Evolutionary conservation across 2,797 vertebrate species (phyloP), one percentile per base, ranked within the genome.

Genomic region (Cuculus canorus): DNA sequence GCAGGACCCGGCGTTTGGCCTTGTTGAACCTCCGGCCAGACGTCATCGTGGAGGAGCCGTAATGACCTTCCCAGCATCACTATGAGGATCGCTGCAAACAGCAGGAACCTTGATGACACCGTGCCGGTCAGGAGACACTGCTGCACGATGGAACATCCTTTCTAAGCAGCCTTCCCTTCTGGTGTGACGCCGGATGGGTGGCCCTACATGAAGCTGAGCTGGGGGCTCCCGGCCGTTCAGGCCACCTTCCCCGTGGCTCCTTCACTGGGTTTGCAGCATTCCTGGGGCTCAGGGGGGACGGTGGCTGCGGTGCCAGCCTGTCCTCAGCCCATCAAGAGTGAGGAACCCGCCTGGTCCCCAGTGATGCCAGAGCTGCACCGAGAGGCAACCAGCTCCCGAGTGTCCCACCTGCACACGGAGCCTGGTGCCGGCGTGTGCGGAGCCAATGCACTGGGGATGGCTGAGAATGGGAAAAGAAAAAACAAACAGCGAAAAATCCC

Each of bases 221-320:
- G 4, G 21, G 24, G 33, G 32, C 5, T 43, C 52, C 56, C 10
- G 65, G 17, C 3, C 18, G 10, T 13, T 21, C 2, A 72, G 76
- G 7, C 8, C 16, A 11, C 68, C 33, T 11, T 11, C 39, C 41
- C 75, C 10, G 0, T 2, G 8, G 45, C 59, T 37, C 45, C 33
- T 5, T 48, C 9, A 3, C 39, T 0, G 72, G 37, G 33, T 41
- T 27, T 16, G 86, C 65, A 22, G 24, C 0, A 0, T 63, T 56
- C n/a, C 85, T 2, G 4, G 3, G 23, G 60, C 4, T 22, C 0
- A 0, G 52, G 37, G 33, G 37, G 70, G n/a, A 16, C 0, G 19
- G 1, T 1, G 1, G 4, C 13, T 0, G 2, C 0, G 2, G 27
- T 43, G 53, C 22, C 59, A 60, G 59, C 35, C 59, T 8, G 7